These are phyloP conservation scores for Morpho deidamia DNA, from an alignment of 2,888 invertebrate species.

Conservation along the genomic window DNA sequence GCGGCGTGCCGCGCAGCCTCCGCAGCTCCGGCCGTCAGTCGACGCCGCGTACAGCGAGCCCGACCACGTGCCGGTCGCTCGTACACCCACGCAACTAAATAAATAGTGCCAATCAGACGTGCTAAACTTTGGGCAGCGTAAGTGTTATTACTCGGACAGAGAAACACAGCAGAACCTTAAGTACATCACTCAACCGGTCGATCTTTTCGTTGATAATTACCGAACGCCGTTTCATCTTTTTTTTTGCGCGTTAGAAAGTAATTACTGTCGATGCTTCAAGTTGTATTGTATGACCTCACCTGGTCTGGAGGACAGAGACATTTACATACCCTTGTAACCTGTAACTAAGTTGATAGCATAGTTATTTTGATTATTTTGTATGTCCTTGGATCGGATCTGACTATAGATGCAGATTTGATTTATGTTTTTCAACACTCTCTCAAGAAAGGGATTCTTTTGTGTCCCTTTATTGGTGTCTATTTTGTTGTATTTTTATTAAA, in stretches of 20 bases:
- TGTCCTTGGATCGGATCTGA: no score
- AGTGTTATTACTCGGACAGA: slow-evolving; percentile 36
- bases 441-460: no score
- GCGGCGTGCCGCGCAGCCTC: slow-evolving; percentile 69
- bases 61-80: slow-evolving; percentile 49
- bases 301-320: slow-evolving; percentile 58
- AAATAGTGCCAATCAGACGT: slow-evolving; percentile 55
- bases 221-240: slow-evolving; percentile 30
- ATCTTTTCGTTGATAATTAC: slow-evolving; percentile 45
- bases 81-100: slow-evolving; percentile 38
- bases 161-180: background rate
- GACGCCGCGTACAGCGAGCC: slow-evolving; percentile 61
- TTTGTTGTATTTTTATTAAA: no score
- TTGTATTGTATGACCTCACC: slow-evolving; percentile 49
- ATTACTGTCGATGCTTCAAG: slow-evolving; percentile 38
- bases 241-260: slow-evolving; percentile 43
- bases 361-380: no score
- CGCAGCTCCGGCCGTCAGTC: slow-evolving; percentile 58
- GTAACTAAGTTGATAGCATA: no score
- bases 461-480: no score
- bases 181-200: slow-evolving; percentile 22
- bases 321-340: no score
- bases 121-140: slow-evolving; percentile 52
- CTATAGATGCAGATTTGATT: no score
- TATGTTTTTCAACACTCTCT: no score